These are phyloP conservation scores for Heliothis peltigera DNA, from an alignment of 2,888 invertebrate species.

Conservation along the genomic window DNA sequence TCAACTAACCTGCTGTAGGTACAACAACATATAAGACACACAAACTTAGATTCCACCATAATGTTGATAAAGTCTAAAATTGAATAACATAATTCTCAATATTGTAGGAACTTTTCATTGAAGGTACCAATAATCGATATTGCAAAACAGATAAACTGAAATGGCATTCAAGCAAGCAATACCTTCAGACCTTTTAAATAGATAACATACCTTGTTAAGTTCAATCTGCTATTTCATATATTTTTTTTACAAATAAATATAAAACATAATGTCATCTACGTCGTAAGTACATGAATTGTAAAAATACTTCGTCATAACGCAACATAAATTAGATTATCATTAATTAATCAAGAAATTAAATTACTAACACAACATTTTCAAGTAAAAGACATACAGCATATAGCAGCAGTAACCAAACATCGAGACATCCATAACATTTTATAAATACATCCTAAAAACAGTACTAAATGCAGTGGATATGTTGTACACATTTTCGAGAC, in stretches of 20 bases:
- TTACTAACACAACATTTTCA: slow-evolving; percentile 2
- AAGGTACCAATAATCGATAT: neutral
- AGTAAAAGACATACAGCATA: slow-evolving; percentile 16
- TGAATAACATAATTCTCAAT: slow-evolving; percentile 1
- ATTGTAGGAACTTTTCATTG: neutral
- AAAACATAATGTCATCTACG: neutral
- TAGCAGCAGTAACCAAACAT: slow-evolving; percentile 22
- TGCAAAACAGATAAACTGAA: neutral
- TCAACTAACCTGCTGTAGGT: no score
- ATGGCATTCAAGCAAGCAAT: neutral
- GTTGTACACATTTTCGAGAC: slow-evolving; percentile 46
- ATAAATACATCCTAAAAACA: slow-evolving; percentile 48
- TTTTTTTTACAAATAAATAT: neutral
- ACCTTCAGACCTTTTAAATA: slow-evolving; percentile 6
- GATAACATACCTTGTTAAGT: neutral
- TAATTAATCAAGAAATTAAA: slow-evolving; percentile 2
- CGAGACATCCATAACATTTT: slow-evolving; percentile 27
- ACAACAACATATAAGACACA: neutral
- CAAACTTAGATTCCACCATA: slow-evolving; percentile 10
- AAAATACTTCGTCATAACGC: neutral
- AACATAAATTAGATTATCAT: neutral
- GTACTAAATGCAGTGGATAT: slow-evolving; percentile 64
- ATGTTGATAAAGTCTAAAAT: slow-evolving; percentile 7
- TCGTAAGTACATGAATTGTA: neutral
- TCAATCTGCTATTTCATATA: neutral